Percentiles rank a stretch among this genome's conserved stretches.
Conservation (phyloP, 2,797 vertebrate genomes). For the Naso thynnoides region DNA sequence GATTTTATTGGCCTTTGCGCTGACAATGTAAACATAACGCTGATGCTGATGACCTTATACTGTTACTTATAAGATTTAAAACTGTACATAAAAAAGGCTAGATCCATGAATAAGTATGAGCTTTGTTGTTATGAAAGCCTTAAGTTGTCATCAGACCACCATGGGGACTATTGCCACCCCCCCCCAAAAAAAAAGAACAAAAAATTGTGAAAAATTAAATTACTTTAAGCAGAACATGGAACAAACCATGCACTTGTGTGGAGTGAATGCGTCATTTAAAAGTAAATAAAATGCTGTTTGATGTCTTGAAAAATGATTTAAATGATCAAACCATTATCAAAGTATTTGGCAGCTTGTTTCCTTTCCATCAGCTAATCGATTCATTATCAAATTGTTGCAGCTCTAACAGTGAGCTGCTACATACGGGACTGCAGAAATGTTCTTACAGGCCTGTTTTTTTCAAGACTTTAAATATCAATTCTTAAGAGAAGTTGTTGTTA, state of each 20-base stretch:
- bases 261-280: neutral
- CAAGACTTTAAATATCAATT: too few relatives aligned
- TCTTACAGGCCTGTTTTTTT: too few relatives aligned
- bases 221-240: slow-evolving; percentile 10
- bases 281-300: neutral
- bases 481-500: neutral
- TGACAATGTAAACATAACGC: slow-evolving; percentile 6
- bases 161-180: slow-evolving; percentile 37
- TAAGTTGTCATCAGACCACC: slow-evolving; percentile 23
- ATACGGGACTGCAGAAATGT: neutral
- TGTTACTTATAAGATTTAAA: slow-evolving; percentile 12
- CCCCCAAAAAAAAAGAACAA: too few relatives aligned
- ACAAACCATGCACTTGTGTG: neutral
- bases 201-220: neutral
- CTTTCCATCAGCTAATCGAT: too few relatives aligned
- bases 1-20: neutral
- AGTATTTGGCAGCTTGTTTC: too few relatives aligned
- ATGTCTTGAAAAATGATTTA: too few relatives aligned
- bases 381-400: neutral
- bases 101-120: slow-evolving; percentile 23
- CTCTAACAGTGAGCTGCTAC: neutral
- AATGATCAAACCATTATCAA: too few relatives aligned
- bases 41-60: neutral
- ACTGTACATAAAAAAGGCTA: slow-evolving; percentile 20
- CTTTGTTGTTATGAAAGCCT: slow-evolving; percentile 41